Percentiles rank a stretch among this genome's conserved stretches.
Conservation (phyloP, 1,140 invertebrate species). For the Mizuhopecten yessoensis region DNA sequence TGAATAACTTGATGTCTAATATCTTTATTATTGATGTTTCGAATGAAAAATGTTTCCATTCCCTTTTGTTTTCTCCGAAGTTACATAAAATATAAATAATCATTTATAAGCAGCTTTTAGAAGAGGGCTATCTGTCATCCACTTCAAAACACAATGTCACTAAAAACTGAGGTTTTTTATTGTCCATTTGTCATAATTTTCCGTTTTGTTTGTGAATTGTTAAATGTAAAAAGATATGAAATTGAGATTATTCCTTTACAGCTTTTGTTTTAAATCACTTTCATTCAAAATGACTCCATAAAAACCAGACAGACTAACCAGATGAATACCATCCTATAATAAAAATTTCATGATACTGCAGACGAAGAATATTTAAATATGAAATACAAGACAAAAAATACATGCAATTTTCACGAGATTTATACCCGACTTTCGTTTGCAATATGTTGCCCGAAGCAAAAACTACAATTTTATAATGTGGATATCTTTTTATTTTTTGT, state of each 20-base stretch:
- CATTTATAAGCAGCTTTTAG: too few species aligned
- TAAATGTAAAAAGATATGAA: not conserved
- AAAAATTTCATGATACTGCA: not conserved
- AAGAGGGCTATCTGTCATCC: too few species aligned
- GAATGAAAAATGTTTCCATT: not conserved
- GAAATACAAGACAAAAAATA: not conserved
- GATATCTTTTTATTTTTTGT: not conserved
- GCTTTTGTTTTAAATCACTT: not conserved
- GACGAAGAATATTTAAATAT: slow-evolving; percentile 15
- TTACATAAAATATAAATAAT: not conserved
- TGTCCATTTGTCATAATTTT: not conserved
- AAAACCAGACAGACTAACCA: not conserved
- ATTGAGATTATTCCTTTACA: not conserved
- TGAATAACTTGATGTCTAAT: not conserved
- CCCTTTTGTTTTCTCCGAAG: not conserved
- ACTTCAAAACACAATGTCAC: too few species aligned
- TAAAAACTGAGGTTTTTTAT: not conserved
- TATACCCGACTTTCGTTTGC: not conserved
- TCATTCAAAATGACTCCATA: not conserved
- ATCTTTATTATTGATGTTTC: not conserved
- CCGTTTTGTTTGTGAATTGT: not conserved
- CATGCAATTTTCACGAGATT: not conserved
- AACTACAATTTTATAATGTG: slow-evolving; percentile 25
- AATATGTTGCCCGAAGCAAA: not conserved
- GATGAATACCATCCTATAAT: not conserved